Conservation (phyloP, 2,888 invertebrate species). For the Encarsia formosa region DNA sequence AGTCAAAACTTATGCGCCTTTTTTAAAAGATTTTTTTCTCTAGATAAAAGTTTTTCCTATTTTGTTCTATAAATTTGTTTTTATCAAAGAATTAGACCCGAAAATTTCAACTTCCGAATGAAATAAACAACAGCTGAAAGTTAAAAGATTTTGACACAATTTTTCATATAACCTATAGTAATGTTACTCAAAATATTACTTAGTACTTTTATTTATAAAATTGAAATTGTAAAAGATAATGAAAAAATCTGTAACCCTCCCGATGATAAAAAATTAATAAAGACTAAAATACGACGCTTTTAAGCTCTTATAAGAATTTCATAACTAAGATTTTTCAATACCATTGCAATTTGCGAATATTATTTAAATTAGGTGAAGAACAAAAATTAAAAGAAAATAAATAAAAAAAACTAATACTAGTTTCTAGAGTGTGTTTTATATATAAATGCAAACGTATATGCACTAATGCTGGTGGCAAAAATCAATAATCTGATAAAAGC, state of each 20-base stretch:
- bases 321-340: no score
- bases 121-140: not conserved
- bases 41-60: not conserved
- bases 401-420: no score
- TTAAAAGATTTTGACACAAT: not conserved
- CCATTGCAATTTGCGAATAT: no score
- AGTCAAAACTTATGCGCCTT: constrained; percentile 36
- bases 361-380: no score
- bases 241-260: no score
- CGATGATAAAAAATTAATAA: no score
- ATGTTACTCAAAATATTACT: not conserved
- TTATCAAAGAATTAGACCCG: not conserved
- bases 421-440: no score
- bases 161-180: not conserved
- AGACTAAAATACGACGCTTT: no score
- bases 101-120: not conserved
- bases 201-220: no score
- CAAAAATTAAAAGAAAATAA: no score
- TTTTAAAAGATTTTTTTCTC: not conserved
- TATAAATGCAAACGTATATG: not conserved
- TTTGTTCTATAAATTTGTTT: not conserved
- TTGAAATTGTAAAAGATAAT: no score
- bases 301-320: no score
- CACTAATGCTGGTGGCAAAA: constrained; percentile 5
- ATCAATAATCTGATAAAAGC: constrained; percentile 20